These are phyloP conservation scores for Drosophila miranda DNA, from an alignment of 1,140 invertebrate genomes.

Conservation along the genomic window DNA sequence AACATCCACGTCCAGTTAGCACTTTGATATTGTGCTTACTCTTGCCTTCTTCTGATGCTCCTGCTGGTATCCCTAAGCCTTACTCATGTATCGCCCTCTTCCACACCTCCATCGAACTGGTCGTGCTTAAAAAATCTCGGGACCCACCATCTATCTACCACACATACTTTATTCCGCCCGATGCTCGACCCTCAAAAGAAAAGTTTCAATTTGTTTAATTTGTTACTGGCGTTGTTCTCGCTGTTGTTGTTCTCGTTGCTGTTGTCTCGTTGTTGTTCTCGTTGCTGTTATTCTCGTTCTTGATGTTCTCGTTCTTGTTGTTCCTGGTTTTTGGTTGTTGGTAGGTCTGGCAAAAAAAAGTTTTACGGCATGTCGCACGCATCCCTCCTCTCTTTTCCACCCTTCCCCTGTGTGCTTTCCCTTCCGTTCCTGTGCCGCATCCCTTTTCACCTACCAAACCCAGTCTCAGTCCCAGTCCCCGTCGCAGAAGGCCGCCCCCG, in stretches of 20 bases:
- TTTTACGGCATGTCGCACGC: constrained; percentile 67
- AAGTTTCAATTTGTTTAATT: constrained; percentile 73
- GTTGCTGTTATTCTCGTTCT: no score
- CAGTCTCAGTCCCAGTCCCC: no score
- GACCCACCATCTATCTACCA: not conserved
- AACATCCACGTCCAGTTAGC: no score
- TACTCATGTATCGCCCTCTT: no score
- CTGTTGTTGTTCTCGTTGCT: constrained; percentile 18
- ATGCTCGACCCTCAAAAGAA: constrained; percentile 4
- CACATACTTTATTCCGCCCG: not conserved
- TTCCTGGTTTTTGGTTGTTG: constrained; percentile 6
- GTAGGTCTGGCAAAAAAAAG: constrained; percentile 60
- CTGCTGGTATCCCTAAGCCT: no score
- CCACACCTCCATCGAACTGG: no score
- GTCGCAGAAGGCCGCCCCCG: not conserved
- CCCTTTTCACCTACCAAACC: no score
- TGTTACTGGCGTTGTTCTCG: constrained; percentile 47
- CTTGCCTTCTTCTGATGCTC: no score
- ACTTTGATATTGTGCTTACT: no score
- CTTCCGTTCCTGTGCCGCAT: no score
- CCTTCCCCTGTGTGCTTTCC: no score
- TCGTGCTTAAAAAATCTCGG: no score
- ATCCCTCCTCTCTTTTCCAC: constrained; percentile 1
- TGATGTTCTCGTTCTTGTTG: not conserved
- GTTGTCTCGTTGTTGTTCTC: not conserved